Evolutionary conservation across 2,797 vertebrate genomes (phyloP), one percentile per base, ranked within the genome.

Genomic region (Caiman crocodilus): DNA sequence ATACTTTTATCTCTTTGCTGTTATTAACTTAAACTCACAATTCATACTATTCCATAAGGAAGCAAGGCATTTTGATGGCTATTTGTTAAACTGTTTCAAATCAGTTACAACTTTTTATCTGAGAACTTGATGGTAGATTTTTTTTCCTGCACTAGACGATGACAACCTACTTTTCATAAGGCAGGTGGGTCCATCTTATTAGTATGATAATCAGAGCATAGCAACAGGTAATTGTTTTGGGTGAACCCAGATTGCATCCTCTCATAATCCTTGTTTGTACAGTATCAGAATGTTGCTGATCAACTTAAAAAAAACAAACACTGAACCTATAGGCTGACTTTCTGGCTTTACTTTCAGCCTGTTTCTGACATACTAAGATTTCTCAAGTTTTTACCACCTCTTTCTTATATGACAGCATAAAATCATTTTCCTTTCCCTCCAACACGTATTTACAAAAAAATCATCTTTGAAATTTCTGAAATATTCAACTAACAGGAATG

Each of bases 201-300:
- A 89, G 79, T 32, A 90, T 94, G 95, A 88, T 97, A 97, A 97
- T 73, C 89, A 25, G 81, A 97, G 95, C 94, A 88, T 58, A 77
- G 90, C 28, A 95, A 89, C 94, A 81, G 14, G 35, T 90, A 78
- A 94, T 89, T 94, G 96, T 94, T 91, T 92, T 79, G 96, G 95
- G 94, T 76, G 86, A 94, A 76, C 87, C 91, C 87, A 91, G 91
- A 88, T n/a, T 89, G 81, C 93, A 95, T 93, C 95, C 91, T 96
- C 96, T 94, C 90, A 87, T 92, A 78, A 28, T 20, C 59, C 94
- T 93, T 95, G 92, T 94, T 96, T 94, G 87, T 87, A 96, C 89
- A 96, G 57, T 92, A 95, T 84, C 87, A 96, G 91, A 97, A 96
- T 87, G 90, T n/a, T 96, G 96, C 76, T 96, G 85, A 95, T 94